phyloP scores from a whole-genome alignment of 2,113 vertebrate species.

The Emydocephalus ijimae region DNA sequence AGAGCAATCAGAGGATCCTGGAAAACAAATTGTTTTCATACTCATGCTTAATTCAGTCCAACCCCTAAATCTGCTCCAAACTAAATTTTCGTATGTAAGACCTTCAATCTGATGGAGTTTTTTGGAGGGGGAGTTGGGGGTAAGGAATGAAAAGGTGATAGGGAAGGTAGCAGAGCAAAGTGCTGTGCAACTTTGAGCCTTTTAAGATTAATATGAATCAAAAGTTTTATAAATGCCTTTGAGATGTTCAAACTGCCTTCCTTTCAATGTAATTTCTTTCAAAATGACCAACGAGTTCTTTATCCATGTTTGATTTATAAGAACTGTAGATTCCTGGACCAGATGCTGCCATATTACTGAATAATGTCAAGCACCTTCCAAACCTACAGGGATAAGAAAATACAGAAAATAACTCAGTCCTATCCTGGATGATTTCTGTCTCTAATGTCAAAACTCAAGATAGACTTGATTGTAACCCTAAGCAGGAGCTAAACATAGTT shows the following conservation, averaged over 20 bases:
- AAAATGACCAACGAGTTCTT: background rate
- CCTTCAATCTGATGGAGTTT: no score
- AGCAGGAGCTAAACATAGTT: slow-evolving; percentile 55
- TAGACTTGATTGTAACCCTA: background rate
- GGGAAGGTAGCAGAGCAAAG: background rate
- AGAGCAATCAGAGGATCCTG: background rate
- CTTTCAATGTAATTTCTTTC: background rate
- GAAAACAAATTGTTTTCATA: background rate
- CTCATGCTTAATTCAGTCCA: background rate
- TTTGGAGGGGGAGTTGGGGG: no score
- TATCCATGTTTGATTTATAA: background rate
- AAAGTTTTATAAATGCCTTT: background rate
- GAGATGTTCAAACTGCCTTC: background rate
- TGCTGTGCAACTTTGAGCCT: background rate
- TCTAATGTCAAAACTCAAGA: slow-evolving; percentile 29
- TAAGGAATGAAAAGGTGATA: no score
- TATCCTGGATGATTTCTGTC: background rate
- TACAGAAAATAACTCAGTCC: background rate
- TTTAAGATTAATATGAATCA: background rate
- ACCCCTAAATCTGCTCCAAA: background rate
- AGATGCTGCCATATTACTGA: no score
- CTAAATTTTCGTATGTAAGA: background rate
- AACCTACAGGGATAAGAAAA: background rate
- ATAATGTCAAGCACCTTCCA: background rate
- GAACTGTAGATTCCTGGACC: background rate